Conservation (phyloP, 1,140 invertebrate genomes). For the Apis florea region DNA sequence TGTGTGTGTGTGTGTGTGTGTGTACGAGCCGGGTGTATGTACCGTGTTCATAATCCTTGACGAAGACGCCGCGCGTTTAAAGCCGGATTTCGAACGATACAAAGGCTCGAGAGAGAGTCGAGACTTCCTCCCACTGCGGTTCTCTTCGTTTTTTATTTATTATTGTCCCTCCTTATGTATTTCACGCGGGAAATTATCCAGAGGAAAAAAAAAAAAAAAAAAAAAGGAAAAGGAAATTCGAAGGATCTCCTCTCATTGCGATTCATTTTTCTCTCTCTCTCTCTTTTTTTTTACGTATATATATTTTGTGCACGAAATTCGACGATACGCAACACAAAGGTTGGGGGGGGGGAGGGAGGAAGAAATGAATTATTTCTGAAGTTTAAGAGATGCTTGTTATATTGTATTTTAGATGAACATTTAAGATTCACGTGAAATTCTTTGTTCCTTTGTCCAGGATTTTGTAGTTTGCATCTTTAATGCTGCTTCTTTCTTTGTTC, state of each 20-base stretch:
- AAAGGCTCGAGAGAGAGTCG: conserved; percentile 1
- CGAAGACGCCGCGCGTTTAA: conserved; percentile 7
- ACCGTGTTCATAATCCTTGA: conserved; percentile 35
- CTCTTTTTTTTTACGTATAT: too few species aligned
- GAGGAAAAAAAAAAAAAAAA: too few species aligned
- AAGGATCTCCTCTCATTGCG: too few species aligned
- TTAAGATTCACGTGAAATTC: background rate
- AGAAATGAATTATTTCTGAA: too few species aligned
- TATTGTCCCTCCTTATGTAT: background rate
- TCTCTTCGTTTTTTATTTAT: background rate
- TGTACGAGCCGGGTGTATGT: conserved; percentile 9
- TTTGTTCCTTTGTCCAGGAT: background rate
- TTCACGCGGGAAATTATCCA: background rate
- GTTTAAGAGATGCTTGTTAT: background rate
- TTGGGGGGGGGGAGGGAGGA: too few species aligned
- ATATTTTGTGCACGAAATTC: too few species aligned
- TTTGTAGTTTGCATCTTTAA: background rate
- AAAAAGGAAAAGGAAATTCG: too few species aligned
- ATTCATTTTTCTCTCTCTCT: too few species aligned
- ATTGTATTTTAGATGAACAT: background rate
- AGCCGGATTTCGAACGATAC: conserved; percentile 35
- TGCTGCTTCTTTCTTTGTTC: background rate
- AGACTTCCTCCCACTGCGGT: background rate
- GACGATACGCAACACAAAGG: too few species aligned
- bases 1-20: too few species aligned